Base-by-base conservation (phyloP, 2,888 invertebrate genomes). In the Lasioglossum malachurum region DNA sequence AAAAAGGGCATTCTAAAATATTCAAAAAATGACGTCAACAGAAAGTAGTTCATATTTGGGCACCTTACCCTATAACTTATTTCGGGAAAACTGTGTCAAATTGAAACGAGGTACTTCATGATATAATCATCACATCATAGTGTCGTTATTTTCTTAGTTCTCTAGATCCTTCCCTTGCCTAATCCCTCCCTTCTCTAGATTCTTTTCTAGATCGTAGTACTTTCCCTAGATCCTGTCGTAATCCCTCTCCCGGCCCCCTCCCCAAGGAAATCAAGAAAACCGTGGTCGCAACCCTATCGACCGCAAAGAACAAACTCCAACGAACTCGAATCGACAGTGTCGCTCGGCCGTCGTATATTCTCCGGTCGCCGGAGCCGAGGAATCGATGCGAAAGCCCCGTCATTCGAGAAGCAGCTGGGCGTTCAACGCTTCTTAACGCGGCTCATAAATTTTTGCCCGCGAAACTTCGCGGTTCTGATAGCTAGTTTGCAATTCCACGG, bases 401-500 rank as follows among this genome's bases (percentile, higher is more conserved):
- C 84, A 38, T 84, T 84, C 73, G 76, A 57, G 53, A 27, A 23
- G 64, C 84, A 41, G 27, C 69, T 16, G 72, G 76, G 8, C 41
- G 71, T 76, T 83, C 64, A 83, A 83, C 77, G 69, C 31, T 67
- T 60, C 74, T 84, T 74, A 78, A 71, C 73, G 78, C 41, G 78
- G 31, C 31, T 84, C 78, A 49, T 84, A 84, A 84, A 84, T 84
- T 84, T 84, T 75, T 84, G 41, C 14, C 16, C 60, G 31, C 57
- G 57, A 35, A 84, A 84, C 74, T 84, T 84, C 67, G 60, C 46
- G 72, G 41, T 31, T 60, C 60, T 46, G 84, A 78, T 78, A 27
- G 74, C 84, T 84, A 77, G 84, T 84, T 84, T 84, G 84, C 84
- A 84, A 84, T 84, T 84, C 85, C 74, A 53, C 78, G 78, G 85